Evolutionary conservation across 2,113 vertebrate species (phyloP).

Genomic region (Tonatia bakeri): DNA sequence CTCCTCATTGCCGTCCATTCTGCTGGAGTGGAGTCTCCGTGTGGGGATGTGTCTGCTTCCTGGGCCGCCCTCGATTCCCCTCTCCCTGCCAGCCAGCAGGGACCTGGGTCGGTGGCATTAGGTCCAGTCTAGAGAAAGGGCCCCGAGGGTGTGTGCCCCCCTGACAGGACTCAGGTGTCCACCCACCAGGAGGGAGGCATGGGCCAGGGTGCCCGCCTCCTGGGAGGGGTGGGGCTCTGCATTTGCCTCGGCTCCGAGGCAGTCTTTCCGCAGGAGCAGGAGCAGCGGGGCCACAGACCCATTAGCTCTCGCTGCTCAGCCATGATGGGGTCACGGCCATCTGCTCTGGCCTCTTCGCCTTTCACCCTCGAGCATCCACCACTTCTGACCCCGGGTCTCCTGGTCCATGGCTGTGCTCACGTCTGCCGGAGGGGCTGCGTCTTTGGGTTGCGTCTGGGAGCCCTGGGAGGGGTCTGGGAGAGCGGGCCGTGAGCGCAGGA

Average conservation of each 20-base stretch:
- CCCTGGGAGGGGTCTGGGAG: neutral
- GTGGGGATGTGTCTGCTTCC: neutral
- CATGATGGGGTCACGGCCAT: neutral
- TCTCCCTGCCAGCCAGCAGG: neutral
- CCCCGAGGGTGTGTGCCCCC: rapidly evolving
- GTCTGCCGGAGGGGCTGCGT: neutral
- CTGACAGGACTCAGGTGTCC: neutral
- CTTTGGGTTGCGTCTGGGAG: neutral
- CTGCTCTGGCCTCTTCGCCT: neutral
- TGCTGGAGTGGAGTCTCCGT: rapidly evolving
- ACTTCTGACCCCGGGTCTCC: neutral
- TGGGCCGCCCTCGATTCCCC: neutral
- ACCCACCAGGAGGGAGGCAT: neutral
- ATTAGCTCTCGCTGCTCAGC: rapidly evolving
- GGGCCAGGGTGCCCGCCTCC: rapidly evolving
- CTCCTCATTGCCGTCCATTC: rapidly evolving
- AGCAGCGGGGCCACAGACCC: neutral
- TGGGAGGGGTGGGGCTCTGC: neutral
- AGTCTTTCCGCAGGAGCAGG: neutral
- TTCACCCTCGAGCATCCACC: too few relatives aligned
- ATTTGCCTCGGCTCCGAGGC: rapidly evolving
- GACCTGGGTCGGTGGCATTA: neutral
- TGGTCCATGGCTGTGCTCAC: neutral
- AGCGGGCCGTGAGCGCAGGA: neutral
- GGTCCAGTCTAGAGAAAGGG: neutral